Evolutionary conservation across 2,113 vertebrate genomes (phyloP), one percentile per base, ranked within the genome.

Genomic region (Sakesphorus luctuosus): DNA sequence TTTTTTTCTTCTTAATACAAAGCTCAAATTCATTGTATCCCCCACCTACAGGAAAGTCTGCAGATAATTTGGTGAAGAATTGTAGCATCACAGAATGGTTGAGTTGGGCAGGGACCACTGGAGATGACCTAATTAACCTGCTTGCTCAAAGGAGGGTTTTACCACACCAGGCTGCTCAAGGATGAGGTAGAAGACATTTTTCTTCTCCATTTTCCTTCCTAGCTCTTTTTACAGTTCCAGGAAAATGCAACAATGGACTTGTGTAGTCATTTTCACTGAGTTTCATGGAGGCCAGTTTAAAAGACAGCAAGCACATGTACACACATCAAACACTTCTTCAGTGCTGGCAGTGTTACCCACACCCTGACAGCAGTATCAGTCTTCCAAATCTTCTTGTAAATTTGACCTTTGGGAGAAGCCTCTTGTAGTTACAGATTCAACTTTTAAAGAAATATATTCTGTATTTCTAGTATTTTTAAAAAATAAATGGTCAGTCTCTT

Each of bases 241-340:
- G 33, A 90, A 74, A 92, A 90, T 6, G 4, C 50, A 87, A 23
- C 26, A 47, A 68, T 6, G 36, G 53, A 82, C 55, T 59, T 44
- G 8, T 26, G 15, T 38, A 43, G 35, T 50, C 9, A 21, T 86
- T 56, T 84, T 87, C 38, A 59, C 3, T 35, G 68, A 78, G 84
- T 73, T 73, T 84, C 6, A 7, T 43, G 33, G 35, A 74, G 21
- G 35, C 3, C 53, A n/a, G 20, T 23, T 28, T 20, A 6, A 72
- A 85, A 75, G 47, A 59, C 2, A 67, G 15, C 29, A 61, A 89
- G 13, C 0, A 0, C 31, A 26, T 44, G 17, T 9, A 25, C 6
- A 58, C 21, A 72, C 40, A 52, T 10, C n/a, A 74, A 77, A 35
- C 29, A 10, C 5, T 8, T 67, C 75, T 59, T 62, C 50, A 66